Percentiles rank a stretch among this genome's conserved stretches.
These are phyloP conservation scores for Ceratina australensis DNA, from an alignment of 1,140 invertebrate species.

Conservation along the genomic window DNA sequence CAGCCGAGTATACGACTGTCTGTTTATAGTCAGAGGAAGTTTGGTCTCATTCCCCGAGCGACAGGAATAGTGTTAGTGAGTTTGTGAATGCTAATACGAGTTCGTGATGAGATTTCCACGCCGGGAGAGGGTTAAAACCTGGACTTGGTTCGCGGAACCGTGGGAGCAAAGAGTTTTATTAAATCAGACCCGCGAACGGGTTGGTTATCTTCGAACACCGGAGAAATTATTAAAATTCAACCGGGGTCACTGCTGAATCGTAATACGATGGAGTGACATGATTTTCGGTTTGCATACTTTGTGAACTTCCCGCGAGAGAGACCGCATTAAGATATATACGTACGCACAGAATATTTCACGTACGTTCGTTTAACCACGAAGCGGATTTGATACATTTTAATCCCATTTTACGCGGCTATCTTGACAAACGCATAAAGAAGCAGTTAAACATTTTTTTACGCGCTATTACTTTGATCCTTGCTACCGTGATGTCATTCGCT, in stretches of 20 bases:
- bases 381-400: too few species aligned
- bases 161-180: constrained; percentile 22
- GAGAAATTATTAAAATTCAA: constrained; percentile 36
- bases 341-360: too few species aligned
- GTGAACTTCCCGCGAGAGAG: too few species aligned
- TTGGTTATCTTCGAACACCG: background rate
- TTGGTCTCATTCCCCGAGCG: background rate
- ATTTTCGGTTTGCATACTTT: constrained; percentile 21
- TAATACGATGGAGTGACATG: constrained; percentile 37
- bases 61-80: too few species aligned
- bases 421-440: too few species aligned
- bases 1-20: too few species aligned
- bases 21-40: background rate
- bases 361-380: too few species aligned
- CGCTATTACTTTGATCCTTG: too few species aligned
- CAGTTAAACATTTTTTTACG: too few species aligned
- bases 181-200: constrained; percentile 23
- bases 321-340: background rate
- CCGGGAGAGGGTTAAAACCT: background rate
- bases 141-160: background rate
- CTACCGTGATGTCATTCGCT: too few species aligned
- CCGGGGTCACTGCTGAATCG: constrained; percentile 24
- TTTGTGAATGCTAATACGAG: background rate
- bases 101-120: background rate
- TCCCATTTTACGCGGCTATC: too few species aligned